Evolutionary conservation across 2,113 vertebrate genomes (phyloP).

Genomic region (Nesogale talazaci): DNA sequence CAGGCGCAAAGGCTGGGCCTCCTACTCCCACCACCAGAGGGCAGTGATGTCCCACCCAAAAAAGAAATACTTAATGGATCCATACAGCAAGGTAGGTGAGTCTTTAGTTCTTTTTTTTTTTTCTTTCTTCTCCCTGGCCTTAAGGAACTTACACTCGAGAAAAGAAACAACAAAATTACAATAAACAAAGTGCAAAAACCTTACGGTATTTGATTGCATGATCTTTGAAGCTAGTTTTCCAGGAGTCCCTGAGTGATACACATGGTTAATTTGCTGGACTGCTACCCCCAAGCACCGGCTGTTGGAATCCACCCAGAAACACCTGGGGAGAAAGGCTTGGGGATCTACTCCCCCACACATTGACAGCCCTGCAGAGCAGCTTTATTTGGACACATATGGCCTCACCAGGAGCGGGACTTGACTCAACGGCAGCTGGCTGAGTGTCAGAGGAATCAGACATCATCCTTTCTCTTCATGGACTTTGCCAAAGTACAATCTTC

Average conservation of each 20-base stretch:
- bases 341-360: background rate
- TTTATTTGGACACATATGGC: background rate
- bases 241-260: background rate
- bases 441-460: background rate
- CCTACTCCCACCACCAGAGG: no score
- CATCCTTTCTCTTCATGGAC: background rate
- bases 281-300: background rate
- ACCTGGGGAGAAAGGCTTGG: background rate
- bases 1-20: no score
- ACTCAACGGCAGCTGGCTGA: background rate
- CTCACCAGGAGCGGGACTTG: background rate
- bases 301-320: background rate
- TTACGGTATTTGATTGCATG: background rate
- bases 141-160: background rate
- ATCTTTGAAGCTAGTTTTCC: background rate
- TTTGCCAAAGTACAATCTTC: background rate
- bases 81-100: accelerated
- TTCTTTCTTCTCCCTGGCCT: background rate
- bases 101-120: background rate
- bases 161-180: background rate
- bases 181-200: background rate
- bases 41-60: no score
- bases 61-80: no score
- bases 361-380: background rate
- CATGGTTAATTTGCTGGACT: background rate